Conservation (phyloP, 2,888 invertebrate genomes). For the Chaitophorus viminalis region DNA sequence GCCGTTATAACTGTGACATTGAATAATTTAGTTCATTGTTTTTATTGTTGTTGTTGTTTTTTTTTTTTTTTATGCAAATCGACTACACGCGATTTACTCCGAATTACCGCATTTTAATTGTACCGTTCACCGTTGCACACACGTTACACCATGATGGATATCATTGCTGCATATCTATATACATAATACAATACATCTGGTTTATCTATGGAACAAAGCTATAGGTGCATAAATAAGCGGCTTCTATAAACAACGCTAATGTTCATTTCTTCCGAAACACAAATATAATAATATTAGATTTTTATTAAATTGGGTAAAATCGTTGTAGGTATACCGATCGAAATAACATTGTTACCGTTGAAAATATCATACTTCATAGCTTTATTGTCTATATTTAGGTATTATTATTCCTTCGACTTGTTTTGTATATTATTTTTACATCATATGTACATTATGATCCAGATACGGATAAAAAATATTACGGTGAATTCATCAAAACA, state of each 20-base stretch:
- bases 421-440: no score
- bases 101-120: conserved; percentile 42
- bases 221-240: no score
- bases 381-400: background rate
- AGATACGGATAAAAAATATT: no score
- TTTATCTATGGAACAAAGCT: background rate
- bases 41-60: conserved; percentile 5
- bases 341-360: background rate
- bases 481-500: no score
- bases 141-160: conserved; percentile 21
- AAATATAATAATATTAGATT: background rate
- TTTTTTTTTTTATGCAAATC: conserved; percentile 39
- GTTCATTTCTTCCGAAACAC: background rate
- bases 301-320: background rate
- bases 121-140: conserved; percentile 16
- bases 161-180: background rate
- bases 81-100: conserved; percentile 19
- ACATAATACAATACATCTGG: background rate
- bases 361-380: background rate
- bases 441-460: no score
- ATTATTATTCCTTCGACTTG: no score
- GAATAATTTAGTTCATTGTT: conserved; percentile 41
- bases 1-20: conserved; percentile 36
- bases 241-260: background rate
- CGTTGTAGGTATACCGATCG: background rate